Base-by-base conservation (phyloP, 2,888 invertebrate genomes). In the Thecocarcelia acutangulata region DNA sequence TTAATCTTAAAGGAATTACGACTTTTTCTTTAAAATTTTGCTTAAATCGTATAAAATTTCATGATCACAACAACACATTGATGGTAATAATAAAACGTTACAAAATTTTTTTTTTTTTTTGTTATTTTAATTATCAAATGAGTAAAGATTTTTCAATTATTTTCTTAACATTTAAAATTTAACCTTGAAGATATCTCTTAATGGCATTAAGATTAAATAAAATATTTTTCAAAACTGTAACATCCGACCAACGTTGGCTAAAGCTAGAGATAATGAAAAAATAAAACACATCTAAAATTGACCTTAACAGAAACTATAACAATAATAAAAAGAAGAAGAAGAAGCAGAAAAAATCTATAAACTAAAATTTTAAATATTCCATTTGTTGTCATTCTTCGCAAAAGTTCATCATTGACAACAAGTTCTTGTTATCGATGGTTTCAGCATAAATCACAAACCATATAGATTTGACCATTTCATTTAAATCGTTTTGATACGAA, bases 371-470 rank as follows among this genome's bases (percentile, higher is more conserved):
- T 5, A 24, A 42, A 72, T 15, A 58, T 80, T 79, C 24, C 48
- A 58, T 33, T 64, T 59, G 68, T 42, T 59, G 56, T 66, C 75
- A 72, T 72, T 50, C 24, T 66, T 37, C 1, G 58, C 69, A 46
- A 70, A 78, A 82, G 82, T 78, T 82, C 78, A 82, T 44, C 42
- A 44, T 37, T 66, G 70, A 61, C 74, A 58, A 66, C 64, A 70
- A 78, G 78, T 78, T 74, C 70, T 59, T 56, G 42, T 40, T 52
- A 56, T 48, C 64, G 28, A 44, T 44, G 15, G 42, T 15, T 66
- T 24, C 13, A 40, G 21, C 15, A 42, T 50, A 21, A 9, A 50
- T 3, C 21, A 66, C n/a, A 11, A n/a, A 6, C 0, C 19, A 8
- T 19, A 33, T 33, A 17, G 48, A 48, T 28, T 66, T 61, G 73